Percentiles rank a stretch among this genome's conserved stretches.
These are phyloP conservation scores for Homarus americanus DNA, from an alignment of 1,140 invertebrate species.

Conservation along the genomic window DNA sequence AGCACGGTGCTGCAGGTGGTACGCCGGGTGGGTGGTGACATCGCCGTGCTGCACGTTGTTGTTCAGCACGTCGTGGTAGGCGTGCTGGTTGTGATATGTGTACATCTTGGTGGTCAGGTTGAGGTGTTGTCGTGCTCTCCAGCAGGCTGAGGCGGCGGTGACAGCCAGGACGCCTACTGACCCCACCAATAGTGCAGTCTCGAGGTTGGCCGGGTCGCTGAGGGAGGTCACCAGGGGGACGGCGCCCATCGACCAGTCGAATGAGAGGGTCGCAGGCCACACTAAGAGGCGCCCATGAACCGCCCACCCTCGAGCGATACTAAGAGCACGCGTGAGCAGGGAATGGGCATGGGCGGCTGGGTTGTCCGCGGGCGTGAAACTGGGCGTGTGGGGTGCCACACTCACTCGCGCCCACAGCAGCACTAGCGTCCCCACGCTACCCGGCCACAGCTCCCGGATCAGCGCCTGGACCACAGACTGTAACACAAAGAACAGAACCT, in stretches of 20 bases:
- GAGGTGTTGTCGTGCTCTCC: slow-evolving; percentile 28
- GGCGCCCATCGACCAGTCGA: slow-evolving; percentile 97
- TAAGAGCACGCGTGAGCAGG: slow-evolving; percentile 81
- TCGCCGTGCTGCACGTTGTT: slow-evolving; percentile 70
- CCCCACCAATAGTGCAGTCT: slow-evolving; percentile 83
- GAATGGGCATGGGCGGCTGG: slow-evolving; percentile 79
- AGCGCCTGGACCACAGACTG: slow-evolving; percentile 61
- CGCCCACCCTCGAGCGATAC: slow-evolving; percentile 91
- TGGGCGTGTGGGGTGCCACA: slow-evolving; percentile 77
- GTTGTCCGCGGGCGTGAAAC: slow-evolving; percentile 78
- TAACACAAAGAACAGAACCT: not conserved
- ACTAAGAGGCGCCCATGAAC: slow-evolving; percentile 91
- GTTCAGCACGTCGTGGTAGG: slow-evolving; percentile 74
- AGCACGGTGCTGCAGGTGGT: slow-evolving; percentile 25
- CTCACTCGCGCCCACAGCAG: slow-evolving; percentile 83
- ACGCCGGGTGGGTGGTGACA: slow-evolving; percentile 20
- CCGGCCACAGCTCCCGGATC: slow-evolving; percentile 79
- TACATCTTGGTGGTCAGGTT: slow-evolving; percentile 17
- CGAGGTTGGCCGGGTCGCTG: slow-evolving; percentile 83
- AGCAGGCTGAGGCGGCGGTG: slow-evolving; percentile 44
- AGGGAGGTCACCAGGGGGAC: slow-evolving; percentile 88
- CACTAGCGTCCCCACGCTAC: slow-evolving; percentile 80
- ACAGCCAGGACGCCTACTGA: slow-evolving; percentile 78
- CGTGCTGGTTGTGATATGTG: slow-evolving; percentile 71
- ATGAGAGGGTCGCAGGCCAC: slow-evolving; percentile 90